These are phyloP conservation scores for Spea bombifrons DNA, from an alignment of 2,113 vertebrate genomes.

Conservation along the genomic window DNA sequence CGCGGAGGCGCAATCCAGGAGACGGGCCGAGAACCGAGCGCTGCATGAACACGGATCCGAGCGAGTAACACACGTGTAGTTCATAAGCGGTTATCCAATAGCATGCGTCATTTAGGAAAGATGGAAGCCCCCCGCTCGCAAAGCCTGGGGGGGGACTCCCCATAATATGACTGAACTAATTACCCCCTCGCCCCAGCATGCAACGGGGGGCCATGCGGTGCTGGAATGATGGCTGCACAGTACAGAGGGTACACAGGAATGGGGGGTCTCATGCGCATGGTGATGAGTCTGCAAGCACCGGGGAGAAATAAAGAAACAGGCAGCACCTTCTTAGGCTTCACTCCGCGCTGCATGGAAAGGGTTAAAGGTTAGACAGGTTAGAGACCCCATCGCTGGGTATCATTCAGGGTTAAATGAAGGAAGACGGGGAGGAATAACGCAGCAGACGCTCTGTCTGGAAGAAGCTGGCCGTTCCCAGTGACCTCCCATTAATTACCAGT, in stretches of 20 bases:
- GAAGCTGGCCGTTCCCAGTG: no score
- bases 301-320: slow-evolving; percentile 65
- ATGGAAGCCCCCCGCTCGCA: no score
- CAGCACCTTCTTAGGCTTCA: slow-evolving; percentile 90
- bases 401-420: background rate
- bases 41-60: no score
- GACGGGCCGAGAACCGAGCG: no score
- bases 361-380: slow-evolving; percentile 64
- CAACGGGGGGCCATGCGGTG: background rate
- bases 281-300: slow-evolving; percentile 28
- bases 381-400: slow-evolving; percentile 36
- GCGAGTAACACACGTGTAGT: no score
- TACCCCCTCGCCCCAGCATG: background rate
- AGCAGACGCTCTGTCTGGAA: background rate
- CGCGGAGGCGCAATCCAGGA: no score
- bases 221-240: background rate
- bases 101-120: no score
- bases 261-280: slow-evolving; percentile 6
- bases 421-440: background rate
- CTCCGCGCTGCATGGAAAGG: slow-evolving; percentile 82
- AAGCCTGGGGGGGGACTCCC: no score
- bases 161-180: no score
- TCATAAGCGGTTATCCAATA: no score
- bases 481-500: no score
- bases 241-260: background rate